Evolutionary conservation across 2,797 vertebrate species (phyloP).

Genomic region (Mionectes olivaceus): DNA sequence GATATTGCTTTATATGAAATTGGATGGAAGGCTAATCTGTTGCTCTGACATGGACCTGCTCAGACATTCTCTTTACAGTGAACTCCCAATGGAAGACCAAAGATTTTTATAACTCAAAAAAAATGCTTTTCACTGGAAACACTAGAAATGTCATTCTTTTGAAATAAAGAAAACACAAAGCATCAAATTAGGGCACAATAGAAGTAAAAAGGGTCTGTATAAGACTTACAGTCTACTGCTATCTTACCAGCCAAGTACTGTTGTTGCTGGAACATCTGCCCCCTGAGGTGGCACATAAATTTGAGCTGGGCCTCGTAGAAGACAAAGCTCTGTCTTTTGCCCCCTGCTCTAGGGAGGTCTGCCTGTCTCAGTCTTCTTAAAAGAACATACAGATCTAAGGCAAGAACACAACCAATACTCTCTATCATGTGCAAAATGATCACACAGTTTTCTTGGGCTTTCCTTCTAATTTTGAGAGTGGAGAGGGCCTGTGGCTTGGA

Average conservation of each 20-base stretch:
- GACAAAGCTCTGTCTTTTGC: neutral
- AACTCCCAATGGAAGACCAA: neutral
- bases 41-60: neutral
- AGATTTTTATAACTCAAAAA: neutral
- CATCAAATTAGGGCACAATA: neutral
- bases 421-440: neutral
- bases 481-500: neutral
- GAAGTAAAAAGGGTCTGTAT: neutral
- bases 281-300: neutral
- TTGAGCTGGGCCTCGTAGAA: neutral
- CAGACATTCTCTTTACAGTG: neutral
- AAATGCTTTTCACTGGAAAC: neutral
- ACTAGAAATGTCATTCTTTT: neutral
- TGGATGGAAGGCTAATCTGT: neutral
- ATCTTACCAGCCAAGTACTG: neutral
- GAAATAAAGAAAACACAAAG: neutral
- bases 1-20: neutral
- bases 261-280: neutral
- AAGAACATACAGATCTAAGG: neutral
- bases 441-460: neutral
- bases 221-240: neutral
- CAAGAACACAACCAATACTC: neutral
- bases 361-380: neutral
- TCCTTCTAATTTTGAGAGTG: neutral
- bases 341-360: neutral